Evolutionary conservation across 2,888 invertebrate genomes (phyloP).

Genomic region (Metellina segmentata): DNA sequence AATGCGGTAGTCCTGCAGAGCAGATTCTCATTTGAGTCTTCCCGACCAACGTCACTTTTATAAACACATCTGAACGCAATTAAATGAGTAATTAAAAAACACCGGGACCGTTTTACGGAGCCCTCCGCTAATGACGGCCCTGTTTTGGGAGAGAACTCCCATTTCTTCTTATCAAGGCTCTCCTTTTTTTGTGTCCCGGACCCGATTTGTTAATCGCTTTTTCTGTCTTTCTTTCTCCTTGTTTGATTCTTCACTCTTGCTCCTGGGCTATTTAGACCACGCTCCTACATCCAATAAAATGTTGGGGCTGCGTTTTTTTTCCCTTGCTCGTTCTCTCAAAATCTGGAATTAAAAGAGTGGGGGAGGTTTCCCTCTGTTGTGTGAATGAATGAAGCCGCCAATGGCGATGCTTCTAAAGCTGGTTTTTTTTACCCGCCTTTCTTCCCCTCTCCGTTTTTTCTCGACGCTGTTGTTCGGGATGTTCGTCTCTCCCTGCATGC

Average conservation of each 20-base stretch:
- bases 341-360: slow-evolving; percentile 59
- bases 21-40: slow-evolving; percentile 59
- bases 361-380: slow-evolving; percentile 52
- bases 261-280: slow-evolving; percentile 68
- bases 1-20: slow-evolving; percentile 70
- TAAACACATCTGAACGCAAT: slow-evolving; percentile 76
- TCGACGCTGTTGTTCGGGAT: background rate
- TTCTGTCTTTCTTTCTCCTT: slow-evolving; percentile 44
- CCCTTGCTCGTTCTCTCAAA: slow-evolving; percentile 26
- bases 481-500: slow-evolving; percentile 20
- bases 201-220: slow-evolving; percentile 64
- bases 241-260: slow-evolving; percentile 74
- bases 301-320: slow-evolving; percentile 43
- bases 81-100: slow-evolving; percentile 75
- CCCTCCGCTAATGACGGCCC: slow-evolving; percentile 59
- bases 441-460: slow-evolving; percentile 1
- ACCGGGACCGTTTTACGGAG: slow-evolving; percentile 57
- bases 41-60: slow-evolving; percentile 69
- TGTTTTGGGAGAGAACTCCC: slow-evolving; percentile 35
- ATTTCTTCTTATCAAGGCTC: slow-evolving; percentile 18
- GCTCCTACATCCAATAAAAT: slow-evolving; percentile 72
- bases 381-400: slow-evolving; percentile 63
- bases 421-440: slow-evolving; percentile 18
- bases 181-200: slow-evolving; percentile 26
- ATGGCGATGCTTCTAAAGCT: slow-evolving; percentile 26